Percentiles rank a stretch among this genome's conserved stretches.
Conservation (phyloP, 2,797 vertebrate species). For the Psittacula echo region DNA sequence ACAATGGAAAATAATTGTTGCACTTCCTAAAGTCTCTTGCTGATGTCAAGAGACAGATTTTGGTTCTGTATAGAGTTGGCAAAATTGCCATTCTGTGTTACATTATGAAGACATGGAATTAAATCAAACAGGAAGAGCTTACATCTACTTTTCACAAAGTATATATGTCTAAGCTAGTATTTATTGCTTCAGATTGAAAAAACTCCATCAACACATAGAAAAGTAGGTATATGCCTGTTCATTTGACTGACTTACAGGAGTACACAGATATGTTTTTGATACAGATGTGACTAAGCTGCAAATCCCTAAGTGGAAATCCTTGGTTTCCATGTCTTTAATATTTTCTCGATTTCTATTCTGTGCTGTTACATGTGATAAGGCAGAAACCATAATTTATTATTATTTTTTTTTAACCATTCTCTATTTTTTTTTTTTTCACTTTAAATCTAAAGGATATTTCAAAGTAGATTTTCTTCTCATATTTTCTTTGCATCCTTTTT, state of each 20-base stretch:
- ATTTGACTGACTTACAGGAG: neutral
- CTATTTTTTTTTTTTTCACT: neutral
- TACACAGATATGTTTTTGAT: neutral
- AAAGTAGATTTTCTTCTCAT: neutral
- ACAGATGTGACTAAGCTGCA: neutral
- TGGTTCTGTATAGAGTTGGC: neutral
- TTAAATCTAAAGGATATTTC: neutral
- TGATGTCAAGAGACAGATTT: neutral
- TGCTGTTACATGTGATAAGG: neutral
- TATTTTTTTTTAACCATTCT: neutral
- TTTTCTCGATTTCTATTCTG: neutral
- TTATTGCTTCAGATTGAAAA: neutral
- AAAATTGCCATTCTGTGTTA: neutral
- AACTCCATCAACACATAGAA: neutral
- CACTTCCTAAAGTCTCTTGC: neutral
- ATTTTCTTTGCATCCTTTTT: neutral
- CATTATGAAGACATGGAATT: neutral
- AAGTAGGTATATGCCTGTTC: neutral
- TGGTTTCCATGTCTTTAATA: neutral
- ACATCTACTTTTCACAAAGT: neutral
- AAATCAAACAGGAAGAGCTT: neutral
- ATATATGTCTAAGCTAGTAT: neutral
- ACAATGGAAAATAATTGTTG: neutral
- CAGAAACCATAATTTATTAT: neutral
- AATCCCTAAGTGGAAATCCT: neutral